These are phyloP conservation scores for Cinara cedri DNA, from an alignment of 2,888 invertebrate genomes.

Conservation along the genomic window DNA sequence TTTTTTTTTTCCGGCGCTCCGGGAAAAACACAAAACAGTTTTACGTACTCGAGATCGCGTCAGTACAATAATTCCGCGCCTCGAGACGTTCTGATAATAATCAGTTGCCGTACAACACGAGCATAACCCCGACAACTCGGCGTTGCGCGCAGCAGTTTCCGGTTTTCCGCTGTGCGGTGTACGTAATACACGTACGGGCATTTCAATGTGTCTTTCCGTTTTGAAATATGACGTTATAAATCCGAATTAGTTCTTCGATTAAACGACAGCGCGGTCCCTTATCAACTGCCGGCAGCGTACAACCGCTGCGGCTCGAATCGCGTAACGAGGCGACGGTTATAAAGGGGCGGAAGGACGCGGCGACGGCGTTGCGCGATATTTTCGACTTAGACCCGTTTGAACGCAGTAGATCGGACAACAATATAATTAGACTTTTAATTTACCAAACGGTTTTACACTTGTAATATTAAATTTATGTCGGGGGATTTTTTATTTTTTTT, in stretches of 20 bases:
- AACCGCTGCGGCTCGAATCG: too few species aligned
- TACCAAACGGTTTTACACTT: too few species aligned
- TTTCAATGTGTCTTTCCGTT: conserved; percentile 43
- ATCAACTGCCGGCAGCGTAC: conserved; percentile 37
- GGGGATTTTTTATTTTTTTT: too few species aligned
- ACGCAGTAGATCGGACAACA: conserved; percentile 1
- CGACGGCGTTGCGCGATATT: neutral
- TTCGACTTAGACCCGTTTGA: conserved; percentile 9
- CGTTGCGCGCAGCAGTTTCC: conserved; percentile 22
- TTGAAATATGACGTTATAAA: conserved; percentile 53
- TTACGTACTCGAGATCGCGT: conserved; percentile 11
- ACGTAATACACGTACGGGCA: neutral
- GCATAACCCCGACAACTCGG: neutral
- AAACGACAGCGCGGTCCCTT: conserved; percentile 37
- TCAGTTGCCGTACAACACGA: too few species aligned
- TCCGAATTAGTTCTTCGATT: conserved; percentile 54
- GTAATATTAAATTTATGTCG: too few species aligned
- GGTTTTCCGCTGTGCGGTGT: neutral
- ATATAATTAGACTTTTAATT: conserved; percentile 37
- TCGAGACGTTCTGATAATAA: conserved; percentile 45
- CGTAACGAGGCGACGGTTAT: neutral
- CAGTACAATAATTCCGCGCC: conserved; percentile 45
- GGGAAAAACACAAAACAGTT: conserved; percentile 23
- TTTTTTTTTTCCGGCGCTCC: too few species aligned
- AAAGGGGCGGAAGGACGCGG: neutral